Evolutionary conservation across 2,888 invertebrate genomes (phyloP).

Genomic region (Lepidocyrtoides sp.): DNA sequence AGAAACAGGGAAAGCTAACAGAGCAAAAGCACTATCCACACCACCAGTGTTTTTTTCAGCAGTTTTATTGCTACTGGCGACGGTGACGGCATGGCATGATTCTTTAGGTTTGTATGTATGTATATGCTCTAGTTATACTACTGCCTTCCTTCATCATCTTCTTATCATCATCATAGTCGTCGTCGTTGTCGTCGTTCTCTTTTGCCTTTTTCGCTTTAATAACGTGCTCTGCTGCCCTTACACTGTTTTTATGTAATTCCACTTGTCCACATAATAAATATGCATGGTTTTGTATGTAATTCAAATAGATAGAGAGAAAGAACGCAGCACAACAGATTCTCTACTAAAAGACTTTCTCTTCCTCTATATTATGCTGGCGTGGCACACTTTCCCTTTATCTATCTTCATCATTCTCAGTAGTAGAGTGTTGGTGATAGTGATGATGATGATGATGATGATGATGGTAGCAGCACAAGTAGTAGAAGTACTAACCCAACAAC

Average conservation of each 20-base stretch:
- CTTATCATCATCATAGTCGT: background rate
- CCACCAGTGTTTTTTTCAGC: background rate
- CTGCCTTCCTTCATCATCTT: no score
- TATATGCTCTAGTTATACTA: no score
- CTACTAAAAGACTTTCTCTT: background rate
- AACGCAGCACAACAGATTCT: background rate
- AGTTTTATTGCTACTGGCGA: slow-evolving; percentile 31
- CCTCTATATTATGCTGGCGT: background rate
- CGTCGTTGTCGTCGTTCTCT: background rate
- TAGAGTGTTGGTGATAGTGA: no score
- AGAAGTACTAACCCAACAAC: background rate
- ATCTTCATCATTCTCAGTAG: background rate
- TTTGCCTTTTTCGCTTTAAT: background rate
- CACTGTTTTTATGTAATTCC: background rate
- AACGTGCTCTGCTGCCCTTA: slow-evolving; percentile 2
- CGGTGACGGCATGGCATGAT: slow-evolving; percentile 19
- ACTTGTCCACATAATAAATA: background rate
- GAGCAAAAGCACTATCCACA: background rate
- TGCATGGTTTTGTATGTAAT: background rate
- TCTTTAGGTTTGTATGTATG: no score
- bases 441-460: background rate
- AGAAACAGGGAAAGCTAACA: background rate
- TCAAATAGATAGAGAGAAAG: background rate
- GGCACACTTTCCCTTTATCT: slow-evolving; percentile 46
- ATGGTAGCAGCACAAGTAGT: background rate